Conservation (phyloP, 1,140 invertebrate species). For the Drosophila malerkotliana region DNA sequence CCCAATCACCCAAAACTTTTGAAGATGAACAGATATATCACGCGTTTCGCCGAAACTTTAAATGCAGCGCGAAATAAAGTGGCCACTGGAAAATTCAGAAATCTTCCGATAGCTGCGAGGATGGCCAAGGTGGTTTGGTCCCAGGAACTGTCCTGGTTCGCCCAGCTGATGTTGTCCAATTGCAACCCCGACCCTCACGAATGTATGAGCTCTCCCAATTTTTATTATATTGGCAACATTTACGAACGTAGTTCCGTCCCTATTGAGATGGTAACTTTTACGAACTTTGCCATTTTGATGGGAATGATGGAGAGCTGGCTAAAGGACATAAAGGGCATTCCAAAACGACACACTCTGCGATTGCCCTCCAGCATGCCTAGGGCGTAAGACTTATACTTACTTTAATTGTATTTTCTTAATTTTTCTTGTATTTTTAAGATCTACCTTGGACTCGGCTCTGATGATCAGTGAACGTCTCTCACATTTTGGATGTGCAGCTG, state of each 20-base stretch:
- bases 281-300: too few species aligned
- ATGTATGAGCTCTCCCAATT: slow-evolving; percentile 27
- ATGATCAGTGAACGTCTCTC: slow-evolving; percentile 43
- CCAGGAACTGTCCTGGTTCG: slow-evolving; percentile 33
- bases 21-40: background rate
- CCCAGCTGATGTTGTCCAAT: slow-evolving; percentile 23
- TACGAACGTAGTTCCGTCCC: too few species aligned
- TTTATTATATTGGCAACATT: slow-evolving; percentile 21
- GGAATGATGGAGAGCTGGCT: too few species aligned
- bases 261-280: too few species aligned
- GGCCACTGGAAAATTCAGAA: slow-evolving; percentile 31
- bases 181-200: background rate
- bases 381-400: too few species aligned
- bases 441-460: background rate
- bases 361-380: too few species aligned
- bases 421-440: slow-evolving; percentile 3
- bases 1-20: background rate
- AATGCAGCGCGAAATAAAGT: slow-evolving; percentile 42
- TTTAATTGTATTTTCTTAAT: too few species aligned
- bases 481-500: slow-evolving; percentile 27
- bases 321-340: too few species aligned
- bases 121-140: slow-evolving; percentile 47
- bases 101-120: slow-evolving; percentile 35
- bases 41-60: background rate
- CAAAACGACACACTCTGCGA: too few species aligned